Base-by-base conservation (phyloP, 1,140 invertebrate species). In the Cydia pomonella region DNA sequence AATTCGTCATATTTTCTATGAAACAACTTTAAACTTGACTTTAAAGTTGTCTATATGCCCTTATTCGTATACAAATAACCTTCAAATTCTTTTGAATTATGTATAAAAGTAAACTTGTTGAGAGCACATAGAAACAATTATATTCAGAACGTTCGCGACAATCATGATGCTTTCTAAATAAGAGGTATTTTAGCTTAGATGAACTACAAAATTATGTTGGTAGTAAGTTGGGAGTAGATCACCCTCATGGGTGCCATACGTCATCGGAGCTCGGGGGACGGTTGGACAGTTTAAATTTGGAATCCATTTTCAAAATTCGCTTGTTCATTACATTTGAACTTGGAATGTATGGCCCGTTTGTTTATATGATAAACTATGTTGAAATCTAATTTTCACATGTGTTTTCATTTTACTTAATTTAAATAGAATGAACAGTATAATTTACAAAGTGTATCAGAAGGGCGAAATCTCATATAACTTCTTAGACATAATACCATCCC, bases 241-340 rank as follows among this genome's bases (percentile, higher is more conserved):
- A 87, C 84, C 75, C 87, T 82, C 86, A 47, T 23, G 86, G 82
- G 87, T 77, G 72, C 83, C 75, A 88, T 89, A 86, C 80, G 82
- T 90, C 88, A 90, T 90, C 77, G 66, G 64, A 73, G 76, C 44
- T 50, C 18, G 76, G 76, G 81, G 81, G 77, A 80, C 73, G 72
- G 76, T 79, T 76, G 82, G 83, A 87, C 83, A 87, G 83, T 90
- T 87, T 84, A 87, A 87, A 89, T 87, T 89, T 87, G 76, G 84
- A 82, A 84, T 86, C 83, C 82, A 87, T 87, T 87, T 84, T 79
- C 59, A 75, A 80, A 82, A 85, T 85, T 81, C 44, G 41, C 38
- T 50, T 50, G 71, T 25, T 72, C 71, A 69, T 69, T 69, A 69
- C 16, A 38, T 59, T 59, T 59, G 53, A 59, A 59, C 53, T 59